Evolutionary conservation across 2,888 invertebrate genomes (phyloP), one percentile per base, ranked within the genome.

Genomic region (Mesorhabditis sp.): DNA sequence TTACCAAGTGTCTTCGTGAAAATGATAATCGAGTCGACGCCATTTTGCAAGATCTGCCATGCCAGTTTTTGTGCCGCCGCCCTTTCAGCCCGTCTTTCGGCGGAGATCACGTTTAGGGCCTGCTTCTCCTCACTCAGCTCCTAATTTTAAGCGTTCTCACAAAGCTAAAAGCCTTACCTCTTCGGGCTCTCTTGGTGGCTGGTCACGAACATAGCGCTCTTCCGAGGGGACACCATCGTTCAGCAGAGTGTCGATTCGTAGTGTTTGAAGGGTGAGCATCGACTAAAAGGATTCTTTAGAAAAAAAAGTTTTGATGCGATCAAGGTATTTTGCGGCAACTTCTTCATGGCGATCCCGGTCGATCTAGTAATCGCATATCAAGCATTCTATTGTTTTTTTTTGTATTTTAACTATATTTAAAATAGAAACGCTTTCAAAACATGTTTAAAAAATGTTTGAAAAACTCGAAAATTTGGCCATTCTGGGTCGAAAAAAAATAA

Each of bases 221-320:
- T 50, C 58, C n/a, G 10, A n/a, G 7, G 58, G 58, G 58, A 50
- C n/a, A 50, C 58, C 58, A n/a, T 50, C 44, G 28, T 66, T 4
- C 41, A 72, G 43, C 6, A 74, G 50, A n/a, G 74, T 67, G 10
- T 68, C 66, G 42, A 72, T 73, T 42, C 74, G 72, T 43, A 74
- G 61, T 28, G 74, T 65, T 5, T 65, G 62, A 43, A 74, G 67
- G n/a, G 70, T 73, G n/a, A 65, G 45, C 41, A 65, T 7, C 44
- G 67, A 28, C 74, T 73, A 43, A 44, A 73, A 7, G 28, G 6
- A 62, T 45, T 28, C 28, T 28, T 28, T 28, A 28, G n/a, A n/a
- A 28, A 28, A 28, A 28, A 28, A 2, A 2, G 28, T 28, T 28
- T 28, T 28, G 1, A 28, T 28, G 28, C 28, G 28, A 28, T 28